These are phyloP conservation scores for Colletes latitarsis DNA, from an alignment of 1,140 invertebrate genomes.

Conservation along the genomic window DNA sequence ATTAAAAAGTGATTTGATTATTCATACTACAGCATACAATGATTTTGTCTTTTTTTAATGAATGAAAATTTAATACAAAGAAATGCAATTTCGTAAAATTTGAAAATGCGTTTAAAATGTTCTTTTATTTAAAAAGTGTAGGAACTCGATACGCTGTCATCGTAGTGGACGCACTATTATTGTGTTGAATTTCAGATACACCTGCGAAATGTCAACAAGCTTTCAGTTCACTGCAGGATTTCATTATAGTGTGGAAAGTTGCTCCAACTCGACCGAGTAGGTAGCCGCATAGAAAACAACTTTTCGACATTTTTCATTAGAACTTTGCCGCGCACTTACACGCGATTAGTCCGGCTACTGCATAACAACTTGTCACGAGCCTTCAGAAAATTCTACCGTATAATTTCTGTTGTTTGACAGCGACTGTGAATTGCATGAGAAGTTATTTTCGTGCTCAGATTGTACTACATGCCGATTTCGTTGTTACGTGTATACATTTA, in stretches of 20 bases:
- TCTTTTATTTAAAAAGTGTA: background rate
- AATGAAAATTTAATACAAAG: too few species aligned
- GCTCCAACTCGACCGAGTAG: slow-evolving; percentile 12
- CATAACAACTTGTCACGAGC: background rate
- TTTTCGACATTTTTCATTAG: background rate
- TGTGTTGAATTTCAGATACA: slow-evolving; percentile 22
- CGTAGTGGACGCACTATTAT: background rate
- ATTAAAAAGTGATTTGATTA: too few species aligned
- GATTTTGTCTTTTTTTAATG: too few species aligned
- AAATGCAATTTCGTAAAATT: too few species aligned
- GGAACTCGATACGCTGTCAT: background rate
- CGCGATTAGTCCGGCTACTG: background rate
- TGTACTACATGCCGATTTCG: too few species aligned
- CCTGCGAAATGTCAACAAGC: slow-evolving; percentile 44
- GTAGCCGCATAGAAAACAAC: background rate
- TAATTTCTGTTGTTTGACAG: background rate
- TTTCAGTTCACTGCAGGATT: slow-evolving; percentile 12
- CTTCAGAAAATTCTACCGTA: background rate
- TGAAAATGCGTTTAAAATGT: too few species aligned
- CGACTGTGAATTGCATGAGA: background rate
- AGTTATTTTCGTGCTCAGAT: too few species aligned
- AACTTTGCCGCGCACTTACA: background rate
- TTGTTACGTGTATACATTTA: background rate
- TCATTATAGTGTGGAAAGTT: slow-evolving; percentile 37
- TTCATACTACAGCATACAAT: too few species aligned